phyloP scores from a whole-genome alignment of 2,113 vertebrate genomes.

The Cavia aperea region DNA sequence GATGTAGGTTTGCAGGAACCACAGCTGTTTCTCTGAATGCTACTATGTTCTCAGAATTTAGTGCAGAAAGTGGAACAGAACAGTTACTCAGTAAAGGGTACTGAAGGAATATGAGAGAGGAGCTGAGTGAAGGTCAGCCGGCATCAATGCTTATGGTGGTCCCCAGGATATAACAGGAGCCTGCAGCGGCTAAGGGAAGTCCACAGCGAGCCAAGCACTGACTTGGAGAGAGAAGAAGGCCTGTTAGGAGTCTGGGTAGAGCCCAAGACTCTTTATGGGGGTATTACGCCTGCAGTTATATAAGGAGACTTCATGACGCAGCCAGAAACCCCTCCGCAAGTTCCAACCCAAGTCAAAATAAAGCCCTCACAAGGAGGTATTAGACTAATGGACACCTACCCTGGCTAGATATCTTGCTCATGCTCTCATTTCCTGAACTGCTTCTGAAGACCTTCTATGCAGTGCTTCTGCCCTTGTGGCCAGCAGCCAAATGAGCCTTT shows the following conservation, averaged over 20 bases:
- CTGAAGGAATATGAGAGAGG: not conserved
- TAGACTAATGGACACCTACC: not conserved
- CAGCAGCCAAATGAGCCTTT: not conserved
- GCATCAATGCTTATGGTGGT: not conserved
- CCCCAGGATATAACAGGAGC: not conserved
- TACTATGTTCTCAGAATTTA: not conserved
- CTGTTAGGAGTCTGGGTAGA: fast-evolving
- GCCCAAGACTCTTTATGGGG: not conserved
- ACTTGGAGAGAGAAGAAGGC: not conserved
- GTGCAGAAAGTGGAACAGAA: not conserved
- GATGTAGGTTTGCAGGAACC: not conserved
- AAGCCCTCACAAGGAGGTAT: not conserved
- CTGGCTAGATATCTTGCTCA: not conserved
- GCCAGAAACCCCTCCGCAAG: not conserved
- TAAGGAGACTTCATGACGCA: not conserved
- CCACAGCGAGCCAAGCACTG: not conserved
- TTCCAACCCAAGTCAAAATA: not conserved
- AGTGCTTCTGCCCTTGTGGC: not conserved
- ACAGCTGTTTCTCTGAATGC: not conserved
- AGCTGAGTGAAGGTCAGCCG: not conserved
- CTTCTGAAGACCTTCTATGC: not conserved
- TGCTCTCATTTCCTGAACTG: not conserved
- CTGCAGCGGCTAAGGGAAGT: not conserved
- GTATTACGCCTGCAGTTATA: not conserved
- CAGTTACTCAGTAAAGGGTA: not conserved